Conservation (phyloP, 2,797 vertebrate genomes). For the Alexandromys oeconomus region DNA sequence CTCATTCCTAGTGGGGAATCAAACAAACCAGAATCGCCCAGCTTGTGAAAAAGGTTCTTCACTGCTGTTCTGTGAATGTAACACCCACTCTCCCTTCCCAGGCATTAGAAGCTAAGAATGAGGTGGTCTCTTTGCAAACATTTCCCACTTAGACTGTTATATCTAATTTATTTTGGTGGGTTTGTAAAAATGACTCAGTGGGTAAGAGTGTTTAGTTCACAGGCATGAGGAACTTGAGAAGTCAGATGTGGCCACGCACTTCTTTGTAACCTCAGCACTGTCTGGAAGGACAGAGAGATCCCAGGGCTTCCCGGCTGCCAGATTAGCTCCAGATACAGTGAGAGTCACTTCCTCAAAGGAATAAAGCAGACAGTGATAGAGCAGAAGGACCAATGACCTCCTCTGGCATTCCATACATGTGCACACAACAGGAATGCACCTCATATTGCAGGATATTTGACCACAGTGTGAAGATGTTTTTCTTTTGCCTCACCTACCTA, state of each 20-base stretch:
- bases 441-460: not conserved
- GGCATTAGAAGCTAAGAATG: slow-evolving; percentile 19
- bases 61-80: not conserved
- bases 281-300: not conserved
- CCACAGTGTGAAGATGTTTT: not conserved
- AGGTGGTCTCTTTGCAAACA: not conserved
- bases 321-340: not conserved
- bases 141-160: not conserved
- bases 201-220: not conserved
- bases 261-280: not conserved
- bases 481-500: not conserved
- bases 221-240: not conserved
- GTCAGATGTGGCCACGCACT: not conserved
- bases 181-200: not conserved
- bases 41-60: not conserved
- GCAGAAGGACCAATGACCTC: not conserved
- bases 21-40: not conserved
- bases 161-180: not conserved
- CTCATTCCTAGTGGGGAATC: not conserved
- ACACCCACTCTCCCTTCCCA: not conserved
- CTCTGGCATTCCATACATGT: not conserved
- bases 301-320: not conserved
- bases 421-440: not conserved
- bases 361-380: not conserved
- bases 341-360: not conserved